Percentiles rank a stretch among this genome's conserved stretches.
phyloP scores from a whole-genome alignment of 1,140 invertebrate species.

The Amyelois transitella region DNA sequence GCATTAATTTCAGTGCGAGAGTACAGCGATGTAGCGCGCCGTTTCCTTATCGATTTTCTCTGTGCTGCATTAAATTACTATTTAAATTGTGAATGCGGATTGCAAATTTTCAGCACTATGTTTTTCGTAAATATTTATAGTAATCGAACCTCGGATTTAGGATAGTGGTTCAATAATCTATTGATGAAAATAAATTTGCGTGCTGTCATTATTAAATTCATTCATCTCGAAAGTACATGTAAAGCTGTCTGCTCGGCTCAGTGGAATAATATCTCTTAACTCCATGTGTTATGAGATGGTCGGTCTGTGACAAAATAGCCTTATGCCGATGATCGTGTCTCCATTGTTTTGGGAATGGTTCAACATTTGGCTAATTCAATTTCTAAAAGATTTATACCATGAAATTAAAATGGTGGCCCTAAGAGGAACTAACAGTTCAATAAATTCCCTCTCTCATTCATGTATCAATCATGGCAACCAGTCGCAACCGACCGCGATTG shows the following conservation, averaged over 20 bases:
- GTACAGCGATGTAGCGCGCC: conserved; percentile 48
- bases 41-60: conserved; percentile 71
- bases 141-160: conserved; percentile 17
- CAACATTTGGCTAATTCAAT: conserved; percentile 59
- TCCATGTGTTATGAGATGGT: conserved; percentile 28
- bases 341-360: conserved; percentile 67
- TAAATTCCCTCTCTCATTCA: conserved; percentile 37
- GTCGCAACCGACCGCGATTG: conserved; percentile 28
- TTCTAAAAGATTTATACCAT: conserved; percentile 64
- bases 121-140: conserved; percentile 24
- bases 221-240: neutral
- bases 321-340: conserved; percentile 54
- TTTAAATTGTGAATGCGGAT: conserved; percentile 62
- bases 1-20: conserved; percentile 36
- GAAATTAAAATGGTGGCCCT: conserved; percentile 66
- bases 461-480: conserved; percentile 39
- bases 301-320: conserved; percentile 21
- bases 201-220: neutral
- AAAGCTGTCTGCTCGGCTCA: neutral
- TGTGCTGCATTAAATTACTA: conserved; percentile 69
- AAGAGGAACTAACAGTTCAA: conserved; percentile 49
- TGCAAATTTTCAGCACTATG: conserved; percentile 52
- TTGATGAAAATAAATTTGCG: neutral
- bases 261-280: neutral
- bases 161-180: conserved; percentile 9